Percentiles rank a stretch among this genome's conserved stretches.
phyloP scores from a whole-genome alignment of 1,140 invertebrate genomes.

The Glomeris maerens region DNA sequence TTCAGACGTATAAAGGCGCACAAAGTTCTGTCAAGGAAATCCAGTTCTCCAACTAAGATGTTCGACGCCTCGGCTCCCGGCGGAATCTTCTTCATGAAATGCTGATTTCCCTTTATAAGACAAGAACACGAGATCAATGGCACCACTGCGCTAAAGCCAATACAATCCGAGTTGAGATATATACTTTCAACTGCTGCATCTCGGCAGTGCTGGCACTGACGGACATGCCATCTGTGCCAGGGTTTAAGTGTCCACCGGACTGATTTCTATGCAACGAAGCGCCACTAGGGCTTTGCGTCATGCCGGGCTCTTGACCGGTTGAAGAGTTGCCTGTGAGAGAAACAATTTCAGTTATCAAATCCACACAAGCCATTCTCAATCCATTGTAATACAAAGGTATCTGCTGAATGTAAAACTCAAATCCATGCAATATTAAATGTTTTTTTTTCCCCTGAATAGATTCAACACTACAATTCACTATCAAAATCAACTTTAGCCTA shows the following conservation, averaged over 20 bases:
- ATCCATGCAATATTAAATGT: too few relatives aligned
- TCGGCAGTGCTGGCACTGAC: conserved; percentile 28
- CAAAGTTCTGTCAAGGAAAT: conserved; percentile 80
- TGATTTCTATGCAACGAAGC: conserved; percentile 62
- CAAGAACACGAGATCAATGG: too few relatives aligned
- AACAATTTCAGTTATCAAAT: conserved; percentile 10
- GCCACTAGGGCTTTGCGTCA: conserved; percentile 62
- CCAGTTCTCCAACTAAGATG: conserved; percentile 93
- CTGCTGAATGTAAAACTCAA: too few relatives aligned
- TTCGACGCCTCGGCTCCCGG: conserved; percentile 90
- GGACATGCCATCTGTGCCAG: conserved; percentile 2
- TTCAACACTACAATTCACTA: too few relatives aligned
- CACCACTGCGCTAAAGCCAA: neutral
- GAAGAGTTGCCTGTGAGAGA: conserved; percentile 20
- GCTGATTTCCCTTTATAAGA: conserved; percentile 55
- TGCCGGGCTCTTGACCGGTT: conserved; percentile 30
- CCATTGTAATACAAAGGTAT: too few relatives aligned
- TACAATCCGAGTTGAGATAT: neutral
- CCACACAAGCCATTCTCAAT: neutral
- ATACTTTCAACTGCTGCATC: conserved; percentile 26
- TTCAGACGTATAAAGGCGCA: conserved; percentile 85
- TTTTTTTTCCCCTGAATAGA: too few relatives aligned
- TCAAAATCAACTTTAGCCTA: too few relatives aligned
- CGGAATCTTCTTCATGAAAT: conserved; percentile 97
- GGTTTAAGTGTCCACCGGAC: conserved; percentile 44